phyloP scores from a whole-genome alignment of 2,113 vertebrate genomes.

The Equus quagga region DNA sequence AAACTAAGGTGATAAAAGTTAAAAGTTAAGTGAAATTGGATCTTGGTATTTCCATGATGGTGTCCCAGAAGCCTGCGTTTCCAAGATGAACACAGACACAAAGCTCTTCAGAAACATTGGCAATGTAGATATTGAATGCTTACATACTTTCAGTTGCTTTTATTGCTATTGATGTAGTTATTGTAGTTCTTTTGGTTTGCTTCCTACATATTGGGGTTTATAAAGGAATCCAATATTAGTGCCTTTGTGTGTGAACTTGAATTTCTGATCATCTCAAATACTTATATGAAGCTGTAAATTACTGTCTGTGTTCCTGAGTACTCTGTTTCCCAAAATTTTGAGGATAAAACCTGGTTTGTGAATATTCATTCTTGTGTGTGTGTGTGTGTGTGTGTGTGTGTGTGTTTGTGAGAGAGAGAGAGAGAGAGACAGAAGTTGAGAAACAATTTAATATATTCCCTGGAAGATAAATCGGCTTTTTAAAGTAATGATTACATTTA shows the following conservation, averaged over 20 bases:
- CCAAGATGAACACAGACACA: not conserved
- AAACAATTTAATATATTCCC: not conserved
- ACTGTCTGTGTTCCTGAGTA: not conserved
- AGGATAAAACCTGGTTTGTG: not conserved
- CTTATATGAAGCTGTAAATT: not conserved
- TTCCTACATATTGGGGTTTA: not conserved
- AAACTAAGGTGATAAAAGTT: not conserved
- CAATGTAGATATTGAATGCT: not conserved
- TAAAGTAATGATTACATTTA: slow-evolving; percentile 18
- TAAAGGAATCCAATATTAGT: not conserved
- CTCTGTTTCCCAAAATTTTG: not conserved
- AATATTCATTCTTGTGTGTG: not conserved
- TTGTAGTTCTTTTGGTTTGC: not conserved
- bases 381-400: not conserved
- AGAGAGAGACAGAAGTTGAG: not conserved
- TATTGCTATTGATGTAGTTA: not conserved
- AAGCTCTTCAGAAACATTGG: not conserved
- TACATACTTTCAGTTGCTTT: not conserved
- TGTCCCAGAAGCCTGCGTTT: not conserved
- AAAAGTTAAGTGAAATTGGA: not conserved
- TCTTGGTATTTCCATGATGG: not conserved
- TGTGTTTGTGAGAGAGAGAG: not conserved
- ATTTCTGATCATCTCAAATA: slow-evolving; percentile 5
- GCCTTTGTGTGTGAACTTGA: not conserved
- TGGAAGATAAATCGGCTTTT: slow-evolving; percentile 27